Evolutionary conservation across 2,113 vertebrate species (phyloP).

Genomic region (Anolis carolinensis): DNA sequence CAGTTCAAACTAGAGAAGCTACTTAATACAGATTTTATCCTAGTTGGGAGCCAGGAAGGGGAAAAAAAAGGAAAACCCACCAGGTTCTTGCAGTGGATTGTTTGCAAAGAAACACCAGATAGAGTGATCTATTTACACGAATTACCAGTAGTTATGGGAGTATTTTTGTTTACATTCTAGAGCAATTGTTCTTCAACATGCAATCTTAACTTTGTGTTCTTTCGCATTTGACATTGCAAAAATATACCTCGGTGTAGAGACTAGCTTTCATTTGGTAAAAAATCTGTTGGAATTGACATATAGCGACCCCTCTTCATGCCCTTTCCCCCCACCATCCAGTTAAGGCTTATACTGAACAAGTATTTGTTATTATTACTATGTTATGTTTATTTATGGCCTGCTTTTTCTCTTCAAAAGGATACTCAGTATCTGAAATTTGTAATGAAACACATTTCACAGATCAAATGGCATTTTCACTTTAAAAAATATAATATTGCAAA

Average conservation of each 20-base stretch:
- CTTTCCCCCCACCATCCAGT: background rate
- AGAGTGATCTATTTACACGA: background rate
- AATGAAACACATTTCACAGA: background rate
- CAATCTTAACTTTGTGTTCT: background rate
- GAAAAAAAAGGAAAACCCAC: background rate
- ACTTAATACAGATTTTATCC: background rate
- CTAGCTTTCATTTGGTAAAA: background rate
- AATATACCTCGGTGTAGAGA: background rate
- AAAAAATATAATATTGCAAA: background rate
- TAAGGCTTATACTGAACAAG: background rate
- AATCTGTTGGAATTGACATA: background rate
- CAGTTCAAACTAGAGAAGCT: background rate
- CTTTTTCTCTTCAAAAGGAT: too few relatives aligned
- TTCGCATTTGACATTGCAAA: background rate
- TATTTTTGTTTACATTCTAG: background rate
- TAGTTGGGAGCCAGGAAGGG: background rate
- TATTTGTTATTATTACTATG: too few relatives aligned
- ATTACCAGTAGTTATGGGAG: background rate
- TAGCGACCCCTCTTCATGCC: background rate
- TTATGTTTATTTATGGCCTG: too few relatives aligned
- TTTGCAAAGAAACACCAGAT: background rate
- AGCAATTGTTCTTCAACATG: background rate
- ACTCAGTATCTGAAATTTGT: too few relatives aligned
- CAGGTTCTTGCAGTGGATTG: background rate
- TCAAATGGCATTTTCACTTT: too few relatives aligned